These are phyloP conservation scores for Auanema freiburgensis DNA, from an alignment of 2,888 invertebrate species.

Conservation along the genomic window DNA sequence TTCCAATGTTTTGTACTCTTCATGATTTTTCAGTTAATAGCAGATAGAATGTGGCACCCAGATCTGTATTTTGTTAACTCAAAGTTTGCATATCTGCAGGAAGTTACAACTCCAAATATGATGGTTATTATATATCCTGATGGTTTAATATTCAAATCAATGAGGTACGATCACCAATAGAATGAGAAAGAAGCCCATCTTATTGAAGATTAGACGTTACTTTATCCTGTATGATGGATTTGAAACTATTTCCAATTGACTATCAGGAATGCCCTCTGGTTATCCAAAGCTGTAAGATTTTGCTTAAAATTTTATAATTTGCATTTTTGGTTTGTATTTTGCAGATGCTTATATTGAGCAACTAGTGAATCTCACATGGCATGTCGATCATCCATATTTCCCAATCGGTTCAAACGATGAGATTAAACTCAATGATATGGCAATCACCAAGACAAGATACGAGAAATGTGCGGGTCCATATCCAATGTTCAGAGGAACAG, in stretches of 20 bases:
- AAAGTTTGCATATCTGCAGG: conserved; percentile 61
- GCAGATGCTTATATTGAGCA: conserved; percentile 62
- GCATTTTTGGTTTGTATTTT: not conserved
- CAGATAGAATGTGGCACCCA: conserved; percentile 58
- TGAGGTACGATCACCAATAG: conserved; percentile 43
- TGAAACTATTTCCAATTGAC: conserved; percentile 56
- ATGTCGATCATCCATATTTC: conserved; percentile 54
- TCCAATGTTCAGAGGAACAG: conserved; percentile 63
- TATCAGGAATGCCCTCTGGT: conserved; percentile 57
- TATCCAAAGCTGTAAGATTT: conserved; percentile 59
- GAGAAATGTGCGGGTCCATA: conserved; percentile 55
- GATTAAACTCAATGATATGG: conserved; percentile 63
- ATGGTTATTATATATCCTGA: conserved; percentile 62
- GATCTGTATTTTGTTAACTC: conserved; percentile 64
- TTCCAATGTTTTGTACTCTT: not conserved
- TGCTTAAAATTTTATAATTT: not conserved
- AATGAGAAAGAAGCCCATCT: not conserved
- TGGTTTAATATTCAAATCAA: conserved; percentile 63
- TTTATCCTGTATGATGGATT: conserved; percentile 57
- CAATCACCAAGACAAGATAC: conserved; percentile 46
- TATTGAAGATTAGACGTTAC: conserved; percentile 61
- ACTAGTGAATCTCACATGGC: conserved; percentile 61
- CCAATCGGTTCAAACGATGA: conserved; percentile 59
- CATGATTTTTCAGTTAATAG: conserved; percentile 45
- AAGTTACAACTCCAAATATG: conserved; percentile 54